phyloP scores from a whole-genome alignment of 2,888 invertebrate genomes.

The Tetragnatha montana region DNA sequence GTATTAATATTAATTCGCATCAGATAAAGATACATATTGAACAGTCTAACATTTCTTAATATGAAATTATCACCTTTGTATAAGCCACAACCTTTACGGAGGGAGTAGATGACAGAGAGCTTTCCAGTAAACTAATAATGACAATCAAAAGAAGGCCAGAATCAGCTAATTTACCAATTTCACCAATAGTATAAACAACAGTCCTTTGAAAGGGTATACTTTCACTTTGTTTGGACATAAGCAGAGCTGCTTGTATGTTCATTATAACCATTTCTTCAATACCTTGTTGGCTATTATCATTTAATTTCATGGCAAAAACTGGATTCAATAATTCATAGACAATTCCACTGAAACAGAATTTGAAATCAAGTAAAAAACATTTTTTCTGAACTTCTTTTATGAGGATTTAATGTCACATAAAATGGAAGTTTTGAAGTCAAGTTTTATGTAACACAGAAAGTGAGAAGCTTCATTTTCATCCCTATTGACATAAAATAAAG shows the following conservation, averaged over 20 bases:
- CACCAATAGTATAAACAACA: conserved; percentile 60
- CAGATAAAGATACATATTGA: no score
- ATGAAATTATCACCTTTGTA: conserved; percentile 43
- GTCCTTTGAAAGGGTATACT: conserved; percentile 57
- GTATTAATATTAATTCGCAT: no score
- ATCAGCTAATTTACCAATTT: conserved; percentile 59
- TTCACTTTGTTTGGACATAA: conserved; percentile 43
- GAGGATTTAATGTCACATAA: background rate
- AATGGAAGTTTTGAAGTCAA: background rate
- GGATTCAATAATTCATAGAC: conserved; percentile 33
- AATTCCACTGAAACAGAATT: conserved; percentile 38
- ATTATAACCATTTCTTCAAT: conserved; percentile 49
- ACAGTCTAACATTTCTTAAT: no score
- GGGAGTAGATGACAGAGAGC: conserved; percentile 53
- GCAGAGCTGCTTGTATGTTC: conserved; percentile 53
- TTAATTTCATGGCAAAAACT: background rate
- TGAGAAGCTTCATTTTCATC: no score
- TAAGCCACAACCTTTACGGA: conserved; percentile 55
- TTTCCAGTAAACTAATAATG: conserved; percentile 63
- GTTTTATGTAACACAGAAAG: no score
- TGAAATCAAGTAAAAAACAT: background rate
- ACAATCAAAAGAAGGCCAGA: conserved; percentile 56
- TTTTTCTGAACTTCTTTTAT: background rate
- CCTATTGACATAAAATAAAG: background rate
- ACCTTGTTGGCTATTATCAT: background rate